Conservation (phyloP, 2,888 invertebrate genomes). For the Auanema sp. region DNA sequence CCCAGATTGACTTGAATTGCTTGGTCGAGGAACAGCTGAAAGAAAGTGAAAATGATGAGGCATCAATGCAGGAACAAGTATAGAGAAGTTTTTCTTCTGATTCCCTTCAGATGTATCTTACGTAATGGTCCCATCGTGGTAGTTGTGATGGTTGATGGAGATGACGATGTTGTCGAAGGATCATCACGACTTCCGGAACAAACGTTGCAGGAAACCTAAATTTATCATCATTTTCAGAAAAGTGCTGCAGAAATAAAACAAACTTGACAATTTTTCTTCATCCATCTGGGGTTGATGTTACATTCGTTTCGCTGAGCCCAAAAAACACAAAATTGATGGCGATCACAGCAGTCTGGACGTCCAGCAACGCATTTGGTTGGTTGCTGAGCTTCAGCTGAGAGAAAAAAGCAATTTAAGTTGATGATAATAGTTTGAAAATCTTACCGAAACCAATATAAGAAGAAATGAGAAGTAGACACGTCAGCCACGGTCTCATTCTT, state of each 20-base stretch:
- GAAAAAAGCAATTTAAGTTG: no score
- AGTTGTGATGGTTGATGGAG: constrained; percentile 15
- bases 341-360: constrained; percentile 31
- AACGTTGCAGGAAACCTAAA: constrained; percentile 13
- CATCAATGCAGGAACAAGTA: not conserved
- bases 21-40: constrained; percentile 4
- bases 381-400: no score
- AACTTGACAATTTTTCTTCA: constrained; percentile 48
- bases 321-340: constrained; percentile 41
- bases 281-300: constrained; percentile 51
- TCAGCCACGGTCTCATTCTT: no score
- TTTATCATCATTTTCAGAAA: not conserved
- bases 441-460: no score
- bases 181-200: constrained; percentile 3
- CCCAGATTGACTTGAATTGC: not conserved
- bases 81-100: not conserved
- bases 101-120: not conserved
- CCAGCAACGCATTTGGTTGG: no score
- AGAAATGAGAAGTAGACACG: no score
- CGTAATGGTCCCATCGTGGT: constrained; percentile 16
- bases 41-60: not conserved
- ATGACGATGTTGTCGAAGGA: constrained; percentile 8
- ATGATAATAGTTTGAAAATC: no score
- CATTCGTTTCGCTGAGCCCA: constrained; percentile 55
- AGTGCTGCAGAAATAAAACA: not conserved